Evolutionary conservation across 2,888 invertebrate species (phyloP).

Genomic region (Trilocha varians): DNA sequence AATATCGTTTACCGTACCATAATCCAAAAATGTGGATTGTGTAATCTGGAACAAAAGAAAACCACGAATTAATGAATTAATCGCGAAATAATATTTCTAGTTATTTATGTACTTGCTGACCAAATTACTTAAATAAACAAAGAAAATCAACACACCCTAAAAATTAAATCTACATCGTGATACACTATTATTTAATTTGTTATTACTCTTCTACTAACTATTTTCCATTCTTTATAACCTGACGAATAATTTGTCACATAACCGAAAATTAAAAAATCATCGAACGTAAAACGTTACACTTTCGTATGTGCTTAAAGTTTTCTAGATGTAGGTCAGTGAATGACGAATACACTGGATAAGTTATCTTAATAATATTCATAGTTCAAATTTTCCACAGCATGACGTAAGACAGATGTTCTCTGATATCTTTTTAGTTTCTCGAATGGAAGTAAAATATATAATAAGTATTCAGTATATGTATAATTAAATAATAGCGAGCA

Average conservation of each 20-base stretch:
- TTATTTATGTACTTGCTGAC: too few species aligned
- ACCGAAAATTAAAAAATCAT: too few species aligned
- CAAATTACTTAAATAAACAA: too few species aligned
- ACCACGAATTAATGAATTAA: constrained; percentile 2
- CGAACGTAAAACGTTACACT: too few species aligned
- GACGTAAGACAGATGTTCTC: neutral
- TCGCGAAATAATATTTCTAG: constrained; percentile 10
- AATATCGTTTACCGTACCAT: constrained; percentile 42
- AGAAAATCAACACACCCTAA: too few species aligned
- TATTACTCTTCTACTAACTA: too few species aligned
- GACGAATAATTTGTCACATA: too few species aligned
- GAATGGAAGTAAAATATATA: neutral
- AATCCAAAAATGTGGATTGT: constrained; percentile 29
- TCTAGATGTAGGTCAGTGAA: too few species aligned
- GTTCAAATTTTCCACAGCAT: neutral
- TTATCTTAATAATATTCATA: neutral
- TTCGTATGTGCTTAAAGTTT: too few species aligned
- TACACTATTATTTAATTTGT: too few species aligned
- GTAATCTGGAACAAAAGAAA: constrained; percentile 48
- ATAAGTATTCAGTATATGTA: neutral
- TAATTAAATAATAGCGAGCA: neutral
- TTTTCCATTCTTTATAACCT: too few species aligned
- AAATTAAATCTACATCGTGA: too few species aligned
- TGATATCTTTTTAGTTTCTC: neutral
- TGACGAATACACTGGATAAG: neutral